Evolutionary conservation across 2,888 invertebrate genomes (phyloP), one percentile per base, ranked within the genome.

Genomic region (Thymelicus acteon): DNA sequence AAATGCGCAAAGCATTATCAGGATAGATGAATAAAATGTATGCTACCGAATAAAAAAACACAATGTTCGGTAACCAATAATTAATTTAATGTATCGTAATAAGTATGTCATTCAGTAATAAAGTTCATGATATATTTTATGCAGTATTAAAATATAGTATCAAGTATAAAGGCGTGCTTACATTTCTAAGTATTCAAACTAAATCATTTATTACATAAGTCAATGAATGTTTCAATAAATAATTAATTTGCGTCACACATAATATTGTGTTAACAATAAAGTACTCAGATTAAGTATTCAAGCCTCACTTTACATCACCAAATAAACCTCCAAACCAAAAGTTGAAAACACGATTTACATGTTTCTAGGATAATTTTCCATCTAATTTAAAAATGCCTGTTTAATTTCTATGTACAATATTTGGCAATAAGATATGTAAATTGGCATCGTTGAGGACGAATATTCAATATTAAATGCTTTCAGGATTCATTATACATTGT

Each of bases 41-140:
- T 44, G 44, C 10, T 12, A 44, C 1, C 44, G 67, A 24, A 60
- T 67, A 72, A 67, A 65, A 72, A 75, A 82, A 87, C 85, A 76
- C 88, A 88, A 87, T 80, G 74, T 73, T 83, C 80, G 82, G 87
- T 90, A 90, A 89, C 86, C 85, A 85, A 82, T 83, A 82, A 82
- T 80, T 80, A 75, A 75, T 87, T 86, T 86, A 85, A 80, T 87
- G 74, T 73, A 75, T 79, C 52, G 15, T 68, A 31, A 54, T 54
- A 54, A 19, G 24, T 72, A 72, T 69, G 66, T 74, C 37, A 63
- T 72, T 67, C 68, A 66, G 67, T 67, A 57, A 60, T 71, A 72
- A 69, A 70, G 71, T 47, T 67, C 49, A 62, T 64, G 58, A 44
- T 67, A 64, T 62, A 64, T 66, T 65, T 65, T 61, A 69, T 61